phyloP scores from a whole-genome alignment of 2,113 vertebrate genomes.

The Epinephelus lanceolatus region DNA sequence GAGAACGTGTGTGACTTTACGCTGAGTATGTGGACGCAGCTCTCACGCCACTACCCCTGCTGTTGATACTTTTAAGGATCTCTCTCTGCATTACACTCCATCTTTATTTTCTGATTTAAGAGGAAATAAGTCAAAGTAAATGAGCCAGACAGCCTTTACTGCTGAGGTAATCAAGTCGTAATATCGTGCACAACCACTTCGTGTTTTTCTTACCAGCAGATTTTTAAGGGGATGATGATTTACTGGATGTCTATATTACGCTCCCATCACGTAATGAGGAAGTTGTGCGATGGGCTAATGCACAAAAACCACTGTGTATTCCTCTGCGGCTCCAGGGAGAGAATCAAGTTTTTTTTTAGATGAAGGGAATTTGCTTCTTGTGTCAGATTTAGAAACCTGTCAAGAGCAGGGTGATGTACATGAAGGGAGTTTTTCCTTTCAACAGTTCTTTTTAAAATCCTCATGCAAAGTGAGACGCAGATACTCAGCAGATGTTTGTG shows the following conservation, averaged over 20 bases:
- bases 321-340: background rate
- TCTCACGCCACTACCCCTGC: too few species aligned
- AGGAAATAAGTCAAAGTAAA: too few species aligned
- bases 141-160: too few species aligned
- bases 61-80: too few species aligned
- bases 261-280: conserved; percentile 22
- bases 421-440: conserved; percentile 9
- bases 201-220: background rate
- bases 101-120: too few species aligned
- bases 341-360: conserved; percentile 29
- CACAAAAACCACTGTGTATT: conserved; percentile 12
- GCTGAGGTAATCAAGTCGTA: too few species aligned
- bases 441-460: background rate
- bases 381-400: background rate
- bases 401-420: background rate
- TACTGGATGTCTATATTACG: background rate
- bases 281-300: background rate
- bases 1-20: too few species aligned
- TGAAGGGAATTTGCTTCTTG: conserved; percentile 8
- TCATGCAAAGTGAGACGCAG: background rate
- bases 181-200: too few species aligned
- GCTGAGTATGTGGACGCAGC: too few species aligned
- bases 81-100: too few species aligned
- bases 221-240: background rate
- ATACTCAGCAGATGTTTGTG: background rate